Base-by-base conservation (phyloP, 2,797 vertebrate species). In the Danio choprae region DNA sequence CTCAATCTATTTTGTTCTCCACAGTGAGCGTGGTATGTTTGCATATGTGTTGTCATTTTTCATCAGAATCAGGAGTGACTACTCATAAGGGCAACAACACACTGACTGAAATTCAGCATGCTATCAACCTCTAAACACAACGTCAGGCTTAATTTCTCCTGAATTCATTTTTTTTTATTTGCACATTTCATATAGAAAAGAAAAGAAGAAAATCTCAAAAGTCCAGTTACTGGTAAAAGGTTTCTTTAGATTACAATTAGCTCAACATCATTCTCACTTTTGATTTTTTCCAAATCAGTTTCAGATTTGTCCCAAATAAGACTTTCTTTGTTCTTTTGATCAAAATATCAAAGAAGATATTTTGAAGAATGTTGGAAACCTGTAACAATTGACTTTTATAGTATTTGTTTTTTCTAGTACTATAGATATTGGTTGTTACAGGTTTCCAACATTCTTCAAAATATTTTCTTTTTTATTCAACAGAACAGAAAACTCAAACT, bases 21-120 rank as follows among this genome's bases (percentile, higher is more conserved):
- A 5, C 74, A 82, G 29, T 63, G 58, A 56, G 29, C 58, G 65
- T 41, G 83, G 84, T 83, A 68, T 84, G 85, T 87, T 89, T 85
- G 29, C 83, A 7, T 46, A 15, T 16, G 80, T 89, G 87, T 90
- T 85, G 81, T 91, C 87, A 88, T 89, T 90, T 87, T 87, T 88
- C 84, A 91, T 88, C 84, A 88, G 63, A 62, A 70, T 60, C 77
- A 79, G 56, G 46, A 53, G 56, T 71, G 65, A 79, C 56, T 79
- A 10, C 44, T 69, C 46, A 18, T 13, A 71, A n/a, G 41, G 36
- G 58, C 29, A 29, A 29, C 84, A 88, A 90, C 88, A 86, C 76
- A 5, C 76, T 89, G 81, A 88, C 88, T 87, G 62, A 74, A 46
- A 70, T 70, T 70, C 44, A 62, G 55, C 56, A 62, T 43, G 29